phyloP scores from a whole-genome alignment of 1,140 invertebrate genomes.

The Heliconius hewitsoni region DNA sequence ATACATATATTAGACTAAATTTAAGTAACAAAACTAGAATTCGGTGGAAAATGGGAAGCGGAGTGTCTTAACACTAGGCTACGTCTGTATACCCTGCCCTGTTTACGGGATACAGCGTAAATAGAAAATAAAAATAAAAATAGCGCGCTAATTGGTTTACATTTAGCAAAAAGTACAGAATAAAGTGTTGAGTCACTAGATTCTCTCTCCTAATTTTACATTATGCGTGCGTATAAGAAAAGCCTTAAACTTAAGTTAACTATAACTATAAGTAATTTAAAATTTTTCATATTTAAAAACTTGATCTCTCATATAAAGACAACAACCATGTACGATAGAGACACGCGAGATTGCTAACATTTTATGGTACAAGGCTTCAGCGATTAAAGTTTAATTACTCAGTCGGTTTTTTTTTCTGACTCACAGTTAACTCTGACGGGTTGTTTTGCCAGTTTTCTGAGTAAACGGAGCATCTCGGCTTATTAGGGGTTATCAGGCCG shows the following conservation, averaged over 20 bases:
- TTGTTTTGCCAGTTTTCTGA: constrained; percentile 12
- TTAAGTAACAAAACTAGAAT: too few species aligned
- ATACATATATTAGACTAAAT: background rate
- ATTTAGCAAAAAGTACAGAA: background rate
- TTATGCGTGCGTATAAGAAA: too few species aligned
- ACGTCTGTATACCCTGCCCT: too few species aligned
- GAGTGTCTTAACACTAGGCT: too few species aligned
- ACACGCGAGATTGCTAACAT: constrained; percentile 8
- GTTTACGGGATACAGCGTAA: too few species aligned
- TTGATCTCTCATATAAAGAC: constrained; percentile 3
- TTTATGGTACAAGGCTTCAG: constrained; percentile 5
- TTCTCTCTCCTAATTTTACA: background rate
- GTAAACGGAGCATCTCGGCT: constrained; percentile 25
- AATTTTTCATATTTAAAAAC: background rate
- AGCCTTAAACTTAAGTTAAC: too few species aligned
- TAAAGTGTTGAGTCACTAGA: background rate
- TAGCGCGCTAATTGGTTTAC: too few species aligned
- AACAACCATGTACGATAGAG: background rate
- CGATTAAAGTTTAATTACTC: background rate
- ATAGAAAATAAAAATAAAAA: too few species aligned
- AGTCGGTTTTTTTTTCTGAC: constrained; percentile 2
- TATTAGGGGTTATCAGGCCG: constrained; percentile 31
- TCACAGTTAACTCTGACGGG: background rate
- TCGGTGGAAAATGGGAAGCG: too few species aligned
- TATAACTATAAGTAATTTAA: background rate